Evolutionary conservation across 2,888 invertebrate species (phyloP), one percentile per base, ranked within the genome.

Genomic region (Dorcus parallelipipedus): DNA sequence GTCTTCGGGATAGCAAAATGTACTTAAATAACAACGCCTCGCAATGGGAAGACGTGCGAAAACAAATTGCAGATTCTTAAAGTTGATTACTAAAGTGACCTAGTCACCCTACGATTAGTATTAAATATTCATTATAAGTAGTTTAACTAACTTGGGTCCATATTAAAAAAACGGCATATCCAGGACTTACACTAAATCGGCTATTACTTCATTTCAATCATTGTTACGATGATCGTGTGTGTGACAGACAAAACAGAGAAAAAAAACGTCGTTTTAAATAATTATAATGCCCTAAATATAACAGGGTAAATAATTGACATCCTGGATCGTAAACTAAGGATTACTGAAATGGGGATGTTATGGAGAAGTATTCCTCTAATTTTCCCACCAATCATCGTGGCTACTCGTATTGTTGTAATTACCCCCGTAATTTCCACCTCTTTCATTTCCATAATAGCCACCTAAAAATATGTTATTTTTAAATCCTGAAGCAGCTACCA

Each of bases 311-410:
- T 57, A 49, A 60, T 51, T 52, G 52, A 54, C 57, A 58, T 58
- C 60, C 60, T 58, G 60, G 57, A 58, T 57, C 49, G 55, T 43
- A 56, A 51, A 50, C 42, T 42, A 56, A 43, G 51, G 51, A 45
- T 50, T 51, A 47, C 41, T 38, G 49, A 38, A 49, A 45, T 56
- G 51, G 39, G 20, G 38, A 41, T 56, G 49, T 49, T 43, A 41
- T 33, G 38, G 53, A 58, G 45, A 58, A 6, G 26, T 33, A 49
- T 57, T 64, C 49, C 38, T 62, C 67, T 69, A 71, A 61, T 71
- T 73, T 58, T 74, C 74, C 78, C 79, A 78, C 78, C 79, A 78
- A 75, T 76, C 76, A 64, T 76, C 76, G 59, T 77, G 75, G 63
- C 69, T 71, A 61, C 70, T 71, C 51, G 63, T 65, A 61, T 63